Evolutionary conservation across 2,113 vertebrate genomes (phyloP).

Genomic region (Oriolus oriolus): DNA sequence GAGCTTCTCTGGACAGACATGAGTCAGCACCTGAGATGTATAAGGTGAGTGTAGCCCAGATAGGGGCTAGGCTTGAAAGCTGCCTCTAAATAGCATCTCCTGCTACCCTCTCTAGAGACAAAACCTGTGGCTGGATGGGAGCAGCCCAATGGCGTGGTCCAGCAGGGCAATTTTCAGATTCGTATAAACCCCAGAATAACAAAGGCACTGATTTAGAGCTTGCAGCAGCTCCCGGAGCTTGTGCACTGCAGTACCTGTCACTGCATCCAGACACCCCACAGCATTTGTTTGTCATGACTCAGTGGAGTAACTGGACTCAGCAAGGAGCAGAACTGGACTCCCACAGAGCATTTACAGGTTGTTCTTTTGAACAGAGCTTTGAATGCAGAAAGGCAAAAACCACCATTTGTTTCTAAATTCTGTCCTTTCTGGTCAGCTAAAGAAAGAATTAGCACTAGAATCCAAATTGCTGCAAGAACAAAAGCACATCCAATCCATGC

Average conservation of each 20-base stretch:
- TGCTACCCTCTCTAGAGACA: background rate
- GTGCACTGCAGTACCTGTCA: background rate
- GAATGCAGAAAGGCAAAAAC: background rate
- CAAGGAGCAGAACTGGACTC: background rate
- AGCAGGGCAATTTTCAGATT: background rate
- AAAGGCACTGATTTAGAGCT: background rate
- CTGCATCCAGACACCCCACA: background rate
- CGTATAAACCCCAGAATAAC: background rate
- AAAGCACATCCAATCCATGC: background rate
- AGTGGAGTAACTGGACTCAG: background rate
- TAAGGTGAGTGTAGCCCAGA: background rate
- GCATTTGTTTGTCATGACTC: background rate
- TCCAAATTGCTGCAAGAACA: background rate
- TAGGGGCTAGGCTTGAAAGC: background rate
- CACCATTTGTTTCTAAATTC: background rate
- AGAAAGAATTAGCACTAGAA: background rate
- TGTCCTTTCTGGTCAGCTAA: background rate
- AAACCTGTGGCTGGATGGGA: background rate
- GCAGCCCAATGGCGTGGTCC: background rate
- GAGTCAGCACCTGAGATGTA: background rate
- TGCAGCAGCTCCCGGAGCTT: background rate
- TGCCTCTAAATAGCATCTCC: background rate
- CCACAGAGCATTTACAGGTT: rapidly evolving
- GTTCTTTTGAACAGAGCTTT: background rate
- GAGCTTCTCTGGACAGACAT: background rate